Conservation (phyloP, 2,113 vertebrate genomes). For the Apaloderma vittatum region DNA sequence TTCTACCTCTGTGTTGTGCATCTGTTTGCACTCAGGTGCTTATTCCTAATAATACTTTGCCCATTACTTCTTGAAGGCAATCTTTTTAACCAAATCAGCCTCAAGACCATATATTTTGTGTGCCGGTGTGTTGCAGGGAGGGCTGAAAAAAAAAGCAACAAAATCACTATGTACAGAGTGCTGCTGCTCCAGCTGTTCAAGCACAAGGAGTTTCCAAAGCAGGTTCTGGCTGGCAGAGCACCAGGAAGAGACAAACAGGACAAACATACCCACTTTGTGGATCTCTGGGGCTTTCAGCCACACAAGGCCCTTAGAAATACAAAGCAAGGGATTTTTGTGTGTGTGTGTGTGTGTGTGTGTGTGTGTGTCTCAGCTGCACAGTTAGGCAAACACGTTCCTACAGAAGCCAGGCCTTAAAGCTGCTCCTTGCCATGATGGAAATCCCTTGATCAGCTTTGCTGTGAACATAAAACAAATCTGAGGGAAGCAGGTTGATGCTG, state of each 20-base stretch:
- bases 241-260: not conserved
- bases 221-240: not conserved
- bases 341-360: not conserved
- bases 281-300: not conserved
- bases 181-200: not conserved
- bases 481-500: not conserved
- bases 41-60: not conserved
- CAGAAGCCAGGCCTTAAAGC: not conserved
- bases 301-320: not conserved
- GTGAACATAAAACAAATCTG: not conserved
- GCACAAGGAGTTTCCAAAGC: not conserved
- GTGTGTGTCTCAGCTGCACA: not conserved
- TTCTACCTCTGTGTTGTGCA: rapidly evolving
- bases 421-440: not conserved
- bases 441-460: not conserved
- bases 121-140: not conserved
- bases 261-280: not conserved
- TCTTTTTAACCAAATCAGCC: not conserved
- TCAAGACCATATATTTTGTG: not conserved
- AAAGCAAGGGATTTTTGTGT: not conserved
- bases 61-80: not conserved
- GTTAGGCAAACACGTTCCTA: not conserved
- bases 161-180: not conserved
- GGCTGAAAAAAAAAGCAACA: not conserved
- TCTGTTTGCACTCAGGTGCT: not conserved